Evolutionary conservation across 2,888 invertebrate genomes (phyloP).

Genomic region (Tupiocoris notatus): DNA sequence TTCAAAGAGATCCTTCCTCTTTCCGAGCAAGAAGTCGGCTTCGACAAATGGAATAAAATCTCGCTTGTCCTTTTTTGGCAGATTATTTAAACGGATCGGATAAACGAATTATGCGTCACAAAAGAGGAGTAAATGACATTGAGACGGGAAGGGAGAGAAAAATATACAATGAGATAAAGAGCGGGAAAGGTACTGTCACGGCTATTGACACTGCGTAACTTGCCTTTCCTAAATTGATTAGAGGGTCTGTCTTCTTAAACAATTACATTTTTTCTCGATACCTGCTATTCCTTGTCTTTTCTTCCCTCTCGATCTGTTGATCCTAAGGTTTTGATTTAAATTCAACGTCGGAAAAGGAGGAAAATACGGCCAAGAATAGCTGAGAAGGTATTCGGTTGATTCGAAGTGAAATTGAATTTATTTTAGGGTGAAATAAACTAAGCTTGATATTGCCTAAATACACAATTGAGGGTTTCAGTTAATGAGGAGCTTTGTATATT

Average conservation of each 20-base stretch:
- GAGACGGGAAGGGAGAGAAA: neutral
- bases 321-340: no score
- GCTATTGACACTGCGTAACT: neutral
- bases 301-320: no score
- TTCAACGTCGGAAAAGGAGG: no score
- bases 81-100: constrained; percentile 35
- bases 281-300: no score
- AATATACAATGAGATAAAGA: neutral
- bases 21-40: constrained; percentile 22
- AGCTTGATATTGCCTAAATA: no score
- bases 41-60: constrained; percentile 35
- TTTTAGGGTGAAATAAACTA: no score
- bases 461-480: no score
- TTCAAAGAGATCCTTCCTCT: constrained; percentile 28
- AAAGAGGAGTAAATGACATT: constrained; percentile 18
- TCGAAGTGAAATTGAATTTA: no score
- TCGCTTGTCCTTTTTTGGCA: neutral
- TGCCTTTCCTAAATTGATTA: neutral
- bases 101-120: constrained; percentile 34
- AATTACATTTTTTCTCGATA: no score
- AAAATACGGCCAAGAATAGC: no score
- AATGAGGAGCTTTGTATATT: no score
- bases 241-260: neutral
- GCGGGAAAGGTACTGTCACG: neutral
- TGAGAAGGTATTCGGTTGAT: no score